Evolutionary conservation across 2,797 vertebrate species (phyloP), one percentile per base, ranked within the genome.

Genomic region (Neosilurus mollespiculum): DNA sequence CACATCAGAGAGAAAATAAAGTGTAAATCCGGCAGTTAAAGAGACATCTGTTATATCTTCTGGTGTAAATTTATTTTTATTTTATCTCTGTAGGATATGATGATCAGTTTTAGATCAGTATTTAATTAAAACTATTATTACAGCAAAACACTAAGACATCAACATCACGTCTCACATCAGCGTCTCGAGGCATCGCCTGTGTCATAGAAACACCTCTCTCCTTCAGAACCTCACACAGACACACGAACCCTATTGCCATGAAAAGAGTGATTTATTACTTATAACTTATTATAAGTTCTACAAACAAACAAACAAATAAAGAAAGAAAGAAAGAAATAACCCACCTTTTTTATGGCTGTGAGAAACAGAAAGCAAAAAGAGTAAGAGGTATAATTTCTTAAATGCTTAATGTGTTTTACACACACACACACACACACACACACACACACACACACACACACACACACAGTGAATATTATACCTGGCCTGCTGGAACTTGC

Each of bases 401-500:
- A 51, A 64, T 64, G 30, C 37, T 0, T 24, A 43, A 43, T 6
- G 37, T 43, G 37, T 6, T n/a, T n/a, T 22, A 79, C 43, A 30
- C 49, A 69, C 6, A 43, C 54, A 81, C 80, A 72, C 67, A 49
- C 37, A 30, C 34, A 49, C 24, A 26, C 43, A 85, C 30, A 59
- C 80, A 26, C 54, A 54, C 80, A 70, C 66, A 84, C 75, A 43
- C 62, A 43, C 49, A 64, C 61, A 54, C 62, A 58, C 34, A 70
- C 75, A 73, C 62, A 84, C 24, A 82, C 1, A n/a, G 12, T 51
- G 20, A 15, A 12, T 22, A 62, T 80, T 61, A 81, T 77, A 93
- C 93, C 88, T 93, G 90, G 85, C 89, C 93, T 85, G 90, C 88
- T 86, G 92, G 92, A 22, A 81, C 56, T 20, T 92, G 89, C 70